A percentile compares a stretch with the other conserved stretches of the same genome.
Evolutionary conservation across 2,113 vertebrate species (phyloP).

Genomic region (Thryonomys swinderianus): DNA sequence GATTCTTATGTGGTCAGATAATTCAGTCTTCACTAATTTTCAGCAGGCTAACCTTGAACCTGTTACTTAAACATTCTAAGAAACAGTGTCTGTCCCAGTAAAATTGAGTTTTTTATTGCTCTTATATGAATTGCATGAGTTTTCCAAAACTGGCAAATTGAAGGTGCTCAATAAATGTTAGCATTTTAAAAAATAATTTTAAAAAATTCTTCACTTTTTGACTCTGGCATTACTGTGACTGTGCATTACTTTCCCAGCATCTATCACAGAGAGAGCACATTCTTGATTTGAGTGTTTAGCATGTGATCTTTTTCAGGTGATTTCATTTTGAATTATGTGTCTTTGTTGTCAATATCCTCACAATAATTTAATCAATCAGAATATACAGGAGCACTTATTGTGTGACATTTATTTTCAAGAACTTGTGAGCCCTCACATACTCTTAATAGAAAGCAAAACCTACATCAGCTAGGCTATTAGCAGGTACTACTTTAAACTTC

Average conservation of each 20-base stretch:
- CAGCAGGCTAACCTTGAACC: not conserved
- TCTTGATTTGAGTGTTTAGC: constrained; percentile 9
- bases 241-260: not conserved
- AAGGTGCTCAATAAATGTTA: not conserved
- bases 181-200: constrained; percentile 31
- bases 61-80: not conserved
- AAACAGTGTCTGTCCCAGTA: not conserved
- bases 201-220: not conserved
- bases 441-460: constrained; percentile 62
- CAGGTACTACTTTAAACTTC: constrained; percentile 69
- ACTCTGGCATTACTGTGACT: not conserved
- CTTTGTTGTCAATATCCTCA: constrained; percentile 46
- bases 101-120: constrained; percentile 19
- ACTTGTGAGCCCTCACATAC: constrained; percentile 1
- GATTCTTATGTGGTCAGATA: not conserved
- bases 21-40: not conserved
- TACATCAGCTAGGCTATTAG: not conserved
- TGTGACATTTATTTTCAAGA: constrained; percentile 53
- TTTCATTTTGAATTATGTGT: constrained; percentile 39
- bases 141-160: not conserved
- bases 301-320: not conserved
- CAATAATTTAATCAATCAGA: constrained; percentile 64
- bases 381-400: constrained; percentile 47
- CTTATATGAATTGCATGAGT: not conserved
- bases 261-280: constrained; percentile 11